Percentiles rank a stretch among this genome's conserved stretches.
Conservation (phyloP, 2,113 vertebrate species). For the Gobio gobio region DNA sequence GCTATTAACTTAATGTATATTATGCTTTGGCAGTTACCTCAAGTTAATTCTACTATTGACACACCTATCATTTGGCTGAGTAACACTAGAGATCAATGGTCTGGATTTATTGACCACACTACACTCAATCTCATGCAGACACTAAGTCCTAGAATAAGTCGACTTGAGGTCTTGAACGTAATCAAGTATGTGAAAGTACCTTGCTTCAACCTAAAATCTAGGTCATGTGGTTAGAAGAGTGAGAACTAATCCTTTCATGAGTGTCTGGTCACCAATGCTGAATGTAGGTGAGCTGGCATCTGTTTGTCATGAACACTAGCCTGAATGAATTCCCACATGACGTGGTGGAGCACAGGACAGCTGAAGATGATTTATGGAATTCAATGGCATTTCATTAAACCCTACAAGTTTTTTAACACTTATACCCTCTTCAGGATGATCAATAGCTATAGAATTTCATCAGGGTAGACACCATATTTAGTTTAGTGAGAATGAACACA, state of each 20-base stretch:
- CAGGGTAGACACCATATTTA: neutral
- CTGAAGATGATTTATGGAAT: neutral
- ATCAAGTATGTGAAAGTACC: slow-evolving; percentile 34
- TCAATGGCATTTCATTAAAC: neutral
- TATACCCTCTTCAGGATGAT: neutral
- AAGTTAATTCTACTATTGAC: neutral
- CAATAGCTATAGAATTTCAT: neutral
- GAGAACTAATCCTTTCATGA: slow-evolving; percentile 38
- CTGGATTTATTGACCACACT: neutral
- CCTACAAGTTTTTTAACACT: neutral
- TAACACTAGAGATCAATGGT: neutral
- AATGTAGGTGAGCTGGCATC: slow-evolving; percentile 43
- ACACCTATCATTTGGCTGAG: neutral
- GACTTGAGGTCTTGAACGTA: neutral
- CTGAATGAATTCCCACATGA: slow-evolving; percentile 9
- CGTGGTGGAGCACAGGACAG: neutral
- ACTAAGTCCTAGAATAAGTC: neutral
- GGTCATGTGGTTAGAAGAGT: slow-evolving; percentile 29
- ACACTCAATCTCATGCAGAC: neutral
- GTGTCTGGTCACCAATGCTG: slow-evolving; percentile 35
- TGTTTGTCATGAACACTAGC: slow-evolving; percentile 7
- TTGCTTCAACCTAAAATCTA: slow-evolving; percentile 27
- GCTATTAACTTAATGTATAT: neutral
- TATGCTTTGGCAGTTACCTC: neutral
- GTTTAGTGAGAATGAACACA: neutral